Evolutionary conservation across 1,140 invertebrate species (phyloP), one percentile per base, ranked within the genome.

Genomic region (Oreohelix idahoensis): DNA sequence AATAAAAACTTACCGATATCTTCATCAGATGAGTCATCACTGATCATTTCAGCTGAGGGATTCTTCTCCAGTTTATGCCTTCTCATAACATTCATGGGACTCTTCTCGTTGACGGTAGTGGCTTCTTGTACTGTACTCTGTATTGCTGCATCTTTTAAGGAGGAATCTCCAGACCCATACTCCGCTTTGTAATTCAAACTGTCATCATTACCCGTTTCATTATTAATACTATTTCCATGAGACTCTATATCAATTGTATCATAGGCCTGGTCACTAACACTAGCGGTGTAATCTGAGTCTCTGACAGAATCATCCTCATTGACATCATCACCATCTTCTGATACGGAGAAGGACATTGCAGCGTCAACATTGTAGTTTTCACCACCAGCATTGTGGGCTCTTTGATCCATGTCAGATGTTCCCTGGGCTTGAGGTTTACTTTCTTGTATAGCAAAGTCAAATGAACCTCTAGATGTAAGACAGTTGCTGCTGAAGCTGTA

Each of bases 21-120:
- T 75, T 82, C 80, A 82, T 82, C 80, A 20, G 80, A 82, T 35
- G 80, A 82, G 29, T 82, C 80, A 82, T 82, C 80, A 51, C 80
- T 82, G 0, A 11, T 51, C 36, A 82, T 51, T 39, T 82, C 80
- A 23, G 71, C 71, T 17, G 80, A 74, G 2, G 71, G 71, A 39
- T 82, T 82, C 51, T 53, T 75, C 49, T 82, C 80, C 63, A 82
- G n/a, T 36, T 80, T 80, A 8, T 20, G 39, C 49, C 45, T 32
- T 29, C 79, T 36, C 29, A 23, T 35, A 1, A 49, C 39, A 39
- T 71, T 80, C 0, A 29, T 29, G 20, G 66, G 38, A 23, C 63
- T 66, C 20, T 36, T 36, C 53, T 71, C 63, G 36, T 23, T 74
- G 38, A 42, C 8, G 38, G 38, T 0, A 4, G 36, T 15, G 26